phyloP scores from a whole-genome alignment of 1,140 invertebrate species.

The Orussus abietinus region DNA sequence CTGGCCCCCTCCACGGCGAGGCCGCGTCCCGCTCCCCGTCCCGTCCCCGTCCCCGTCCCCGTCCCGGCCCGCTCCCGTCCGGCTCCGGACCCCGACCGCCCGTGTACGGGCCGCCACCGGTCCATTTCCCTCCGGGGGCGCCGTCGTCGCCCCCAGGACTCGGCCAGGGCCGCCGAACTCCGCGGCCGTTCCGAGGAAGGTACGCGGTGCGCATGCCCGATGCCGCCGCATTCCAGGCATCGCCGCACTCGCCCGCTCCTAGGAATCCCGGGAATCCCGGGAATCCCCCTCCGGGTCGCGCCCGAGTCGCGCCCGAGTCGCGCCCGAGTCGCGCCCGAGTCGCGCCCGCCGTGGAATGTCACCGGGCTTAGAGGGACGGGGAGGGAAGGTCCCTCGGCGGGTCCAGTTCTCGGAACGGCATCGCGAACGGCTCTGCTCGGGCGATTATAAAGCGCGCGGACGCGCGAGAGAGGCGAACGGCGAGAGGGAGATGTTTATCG shows the following conservation, averaged over 20 bases:
- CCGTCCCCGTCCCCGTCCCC: constrained; percentile 17
- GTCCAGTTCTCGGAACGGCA: constrained; percentile 44
- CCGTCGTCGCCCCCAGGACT: too few species aligned
- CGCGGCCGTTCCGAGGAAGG: constrained; percentile 46
- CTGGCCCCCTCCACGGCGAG: constrained; percentile 39
- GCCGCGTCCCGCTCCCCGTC: constrained; percentile 11
- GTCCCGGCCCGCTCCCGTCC: constrained; percentile 20
- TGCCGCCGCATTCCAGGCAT: constrained; percentile 49
- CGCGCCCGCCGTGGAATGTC: constrained; percentile 40
- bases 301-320: background rate
- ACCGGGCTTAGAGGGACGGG: constrained; percentile 30
- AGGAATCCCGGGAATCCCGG: constrained; percentile 25
- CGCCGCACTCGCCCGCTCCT: constrained; percentile 36
- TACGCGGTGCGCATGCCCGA: constrained; percentile 52
- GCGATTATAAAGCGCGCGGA: constrained; percentile 44
- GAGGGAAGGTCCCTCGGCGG: constrained; percentile 38
- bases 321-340: background rate
- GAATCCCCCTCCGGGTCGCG: constrained; percentile 14
- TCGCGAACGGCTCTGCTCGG: constrained; percentile 39
- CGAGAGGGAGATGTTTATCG: constrained; percentile 44
- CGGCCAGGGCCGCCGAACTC: too few species aligned
- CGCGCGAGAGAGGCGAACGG: constrained; percentile 31
- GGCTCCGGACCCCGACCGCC: too few species aligned
- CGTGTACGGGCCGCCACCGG: too few species aligned
- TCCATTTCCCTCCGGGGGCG: too few species aligned